Evolutionary conservation across 2,797 vertebrate species (phyloP).

Genomic region (Nannoperca obscura): DNA sequence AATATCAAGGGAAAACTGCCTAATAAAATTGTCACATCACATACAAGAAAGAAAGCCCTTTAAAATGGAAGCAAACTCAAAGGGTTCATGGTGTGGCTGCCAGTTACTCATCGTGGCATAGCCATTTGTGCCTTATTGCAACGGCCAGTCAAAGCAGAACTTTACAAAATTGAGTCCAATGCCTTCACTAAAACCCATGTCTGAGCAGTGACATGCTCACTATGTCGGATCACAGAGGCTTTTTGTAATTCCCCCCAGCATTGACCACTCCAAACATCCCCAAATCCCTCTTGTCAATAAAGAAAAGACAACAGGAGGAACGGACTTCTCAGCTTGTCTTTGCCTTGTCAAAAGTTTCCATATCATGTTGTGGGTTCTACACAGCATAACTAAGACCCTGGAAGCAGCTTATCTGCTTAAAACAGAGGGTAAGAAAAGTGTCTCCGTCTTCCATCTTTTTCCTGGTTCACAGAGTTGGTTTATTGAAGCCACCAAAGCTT

Average conservation of each 20-base stretch:
- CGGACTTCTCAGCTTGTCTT: slow-evolving; percentile 66
- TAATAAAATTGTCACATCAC: slow-evolving; percentile 20
- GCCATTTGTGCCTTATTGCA: slow-evolving; percentile 29
- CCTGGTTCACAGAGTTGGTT: slow-evolving; percentile 73
- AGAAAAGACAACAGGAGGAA: slow-evolving; percentile 70
- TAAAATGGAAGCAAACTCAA: slow-evolving; percentile 20
- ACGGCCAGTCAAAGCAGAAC: slow-evolving; percentile 30
- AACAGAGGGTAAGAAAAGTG: slow-evolving; percentile 75
- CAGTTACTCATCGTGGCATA: slow-evolving; percentile 31
- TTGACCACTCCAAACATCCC: slow-evolving; percentile 74
- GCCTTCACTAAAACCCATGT: slow-evolving; percentile 39
- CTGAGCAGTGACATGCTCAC: slow-evolving; percentile 45
- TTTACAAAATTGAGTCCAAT: slow-evolving; percentile 32
- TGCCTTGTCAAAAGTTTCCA: slow-evolving; percentile 77
- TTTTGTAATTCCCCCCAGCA: slow-evolving; percentile 63
- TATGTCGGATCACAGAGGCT: slow-evolving; percentile 49
- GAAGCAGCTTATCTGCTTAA: slow-evolving; percentile 87
- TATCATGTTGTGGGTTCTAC: slow-evolving; percentile 72
- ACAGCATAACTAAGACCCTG: slow-evolving; percentile 83
- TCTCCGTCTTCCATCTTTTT: slow-evolving; percentile 72
- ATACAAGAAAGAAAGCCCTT: slow-evolving; percentile 13
- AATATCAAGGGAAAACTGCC: slow-evolving; percentile 2
- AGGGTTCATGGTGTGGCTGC: slow-evolving; percentile 12
- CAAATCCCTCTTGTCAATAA: slow-evolving; percentile 75
- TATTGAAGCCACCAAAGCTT: slow-evolving; percentile 76